Evolutionary conservation across 2,888 invertebrate genomes (phyloP).

Genomic region (Pegoplata infirma): DNA sequence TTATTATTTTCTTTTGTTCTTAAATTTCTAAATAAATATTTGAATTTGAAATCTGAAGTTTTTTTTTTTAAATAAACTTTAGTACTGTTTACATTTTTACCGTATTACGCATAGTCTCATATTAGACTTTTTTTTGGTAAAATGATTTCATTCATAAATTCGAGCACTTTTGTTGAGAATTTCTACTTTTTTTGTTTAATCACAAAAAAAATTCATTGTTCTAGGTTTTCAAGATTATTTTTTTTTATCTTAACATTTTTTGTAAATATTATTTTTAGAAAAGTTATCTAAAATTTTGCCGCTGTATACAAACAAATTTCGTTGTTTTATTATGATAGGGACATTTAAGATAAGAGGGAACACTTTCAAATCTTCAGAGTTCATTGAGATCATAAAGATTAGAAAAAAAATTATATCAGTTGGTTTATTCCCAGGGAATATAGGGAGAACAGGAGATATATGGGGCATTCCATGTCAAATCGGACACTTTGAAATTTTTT

Average conservation of each 20-base stretch:
- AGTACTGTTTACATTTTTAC: constrained; percentile 69
- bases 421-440: no score
- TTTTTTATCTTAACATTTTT: constrained; percentile 22
- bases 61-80: background rate
- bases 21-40: constrained; percentile 20
- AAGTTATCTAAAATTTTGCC: constrained; percentile 39
- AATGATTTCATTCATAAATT: constrained; percentile 65
- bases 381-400: constrained; percentile 22
- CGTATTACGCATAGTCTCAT: constrained; percentile 71
- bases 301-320: constrained; percentile 46
- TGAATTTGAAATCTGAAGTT: background rate
- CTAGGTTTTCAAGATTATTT: constrained; percentile 34
- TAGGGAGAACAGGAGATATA: no score
- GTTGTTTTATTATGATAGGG: constrained; percentile 32
- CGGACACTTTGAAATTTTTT: no score
- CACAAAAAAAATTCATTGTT: background rate
- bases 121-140: constrained; percentile 12
- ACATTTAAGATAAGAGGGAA: constrained; percentile 24
- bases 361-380: constrained; percentile 14
- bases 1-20: background rate
- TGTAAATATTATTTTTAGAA: constrained; percentile 27
- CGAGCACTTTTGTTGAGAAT: constrained; percentile 44
- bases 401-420: no score
- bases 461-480: no score
- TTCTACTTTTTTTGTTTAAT: background rate